Conservation (phyloP, 1,140 invertebrate species). For the Brachionus koreanus region DNA sequence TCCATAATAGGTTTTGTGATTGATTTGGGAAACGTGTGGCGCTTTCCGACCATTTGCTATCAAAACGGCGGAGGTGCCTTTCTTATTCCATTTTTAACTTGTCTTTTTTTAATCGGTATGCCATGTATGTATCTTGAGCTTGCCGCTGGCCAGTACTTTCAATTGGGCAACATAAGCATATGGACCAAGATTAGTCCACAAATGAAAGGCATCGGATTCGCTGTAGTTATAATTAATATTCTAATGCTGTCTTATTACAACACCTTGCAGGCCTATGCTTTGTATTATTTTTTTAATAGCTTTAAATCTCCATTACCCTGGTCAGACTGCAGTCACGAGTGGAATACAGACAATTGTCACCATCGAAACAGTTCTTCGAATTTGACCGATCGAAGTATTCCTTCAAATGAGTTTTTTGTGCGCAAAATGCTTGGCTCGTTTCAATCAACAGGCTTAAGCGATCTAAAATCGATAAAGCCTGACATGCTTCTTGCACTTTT, state of each 20-base stretch:
- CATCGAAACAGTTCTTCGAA: constrained; percentile 44
- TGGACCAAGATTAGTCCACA: constrained; percentile 21
- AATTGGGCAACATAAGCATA: constrained; percentile 30
- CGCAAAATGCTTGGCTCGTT: neutral
- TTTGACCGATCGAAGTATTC: constrained; percentile 45
- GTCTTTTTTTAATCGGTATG: constrained; percentile 44
- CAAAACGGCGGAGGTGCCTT: constrained; percentile 46
- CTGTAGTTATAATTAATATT: constrained; percentile 52
- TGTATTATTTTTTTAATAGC: constrained; percentile 57
- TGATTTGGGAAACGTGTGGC: constrained; percentile 44
- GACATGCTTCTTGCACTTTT: neutral
- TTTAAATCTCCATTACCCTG: constrained; percentile 57
- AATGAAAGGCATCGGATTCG: constrained; percentile 52
- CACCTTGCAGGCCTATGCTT: constrained; percentile 57
- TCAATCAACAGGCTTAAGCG: constrained; percentile 43
- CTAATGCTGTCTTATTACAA: constrained; percentile 57
- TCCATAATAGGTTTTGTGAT: constrained; percentile 45
- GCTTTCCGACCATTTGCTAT: constrained; percentile 45
- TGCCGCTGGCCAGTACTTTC: constrained; percentile 24
- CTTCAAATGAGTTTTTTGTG: constrained; percentile 46
- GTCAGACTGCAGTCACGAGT: constrained; percentile 58
- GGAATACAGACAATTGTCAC: constrained; percentile 57
- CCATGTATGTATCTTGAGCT: constrained; percentile 45
- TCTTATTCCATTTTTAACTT: constrained; percentile 45
- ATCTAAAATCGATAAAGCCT: neutral